Evolutionary conservation across 2,888 invertebrate genomes (phyloP).

Genomic region (Clusia tigrina): DNA sequence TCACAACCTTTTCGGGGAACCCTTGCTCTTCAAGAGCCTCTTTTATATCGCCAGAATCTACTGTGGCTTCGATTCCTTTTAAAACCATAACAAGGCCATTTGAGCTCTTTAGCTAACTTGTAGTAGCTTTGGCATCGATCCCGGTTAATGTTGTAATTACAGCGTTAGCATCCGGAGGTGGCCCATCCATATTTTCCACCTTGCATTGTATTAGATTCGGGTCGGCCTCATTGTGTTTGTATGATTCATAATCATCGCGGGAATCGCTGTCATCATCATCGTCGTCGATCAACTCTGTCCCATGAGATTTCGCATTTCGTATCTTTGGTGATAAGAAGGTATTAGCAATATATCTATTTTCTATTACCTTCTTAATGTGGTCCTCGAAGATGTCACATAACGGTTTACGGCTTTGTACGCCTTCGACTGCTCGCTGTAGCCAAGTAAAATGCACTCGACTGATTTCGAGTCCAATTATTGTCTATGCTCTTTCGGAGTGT

Average conservation of each 20-base stretch:
- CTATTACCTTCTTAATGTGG: background rate
- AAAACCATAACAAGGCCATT: no score
- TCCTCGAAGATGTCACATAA: background rate
- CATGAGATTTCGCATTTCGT: background rate
- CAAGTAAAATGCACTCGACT: no score
- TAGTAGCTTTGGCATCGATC: background rate
- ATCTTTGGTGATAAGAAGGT: background rate
- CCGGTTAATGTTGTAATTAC: background rate
- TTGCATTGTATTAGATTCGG: no score
- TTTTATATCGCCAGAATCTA: no score
- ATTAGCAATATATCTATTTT: no score
- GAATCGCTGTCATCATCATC: background rate
- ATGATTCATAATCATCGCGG: background rate
- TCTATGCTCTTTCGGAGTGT: constrained; percentile 1
- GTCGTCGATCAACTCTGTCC: background rate
- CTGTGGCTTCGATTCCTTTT: no score
- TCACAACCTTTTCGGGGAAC: no score
- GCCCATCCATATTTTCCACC: background rate
- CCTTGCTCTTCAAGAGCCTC: no score
- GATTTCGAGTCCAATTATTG: constrained; percentile 7
- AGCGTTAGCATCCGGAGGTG: background rate
- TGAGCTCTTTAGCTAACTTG: no score
- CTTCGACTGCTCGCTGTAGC: no score
- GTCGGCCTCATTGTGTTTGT: background rate
- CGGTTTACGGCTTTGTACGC: background rate